Percentiles rank a stretch among this genome's conserved stretches.
phyloP scores from a whole-genome alignment of 1,140 invertebrate species.

The Drosophila sp. region DNA sequence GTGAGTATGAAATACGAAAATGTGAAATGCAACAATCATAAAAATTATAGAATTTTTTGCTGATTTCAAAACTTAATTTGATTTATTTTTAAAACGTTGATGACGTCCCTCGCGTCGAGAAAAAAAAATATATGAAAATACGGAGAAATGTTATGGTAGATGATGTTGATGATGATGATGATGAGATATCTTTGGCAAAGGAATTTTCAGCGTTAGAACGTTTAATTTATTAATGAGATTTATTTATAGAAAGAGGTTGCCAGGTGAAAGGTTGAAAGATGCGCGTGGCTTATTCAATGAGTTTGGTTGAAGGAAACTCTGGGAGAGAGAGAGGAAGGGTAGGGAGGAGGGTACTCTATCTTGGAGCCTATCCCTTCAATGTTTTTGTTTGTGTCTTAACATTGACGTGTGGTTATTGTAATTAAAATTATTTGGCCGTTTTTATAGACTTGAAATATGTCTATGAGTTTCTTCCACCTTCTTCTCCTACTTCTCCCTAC shows the following conservation, averaged over 20 bases:
- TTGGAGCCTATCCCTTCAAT: background rate
- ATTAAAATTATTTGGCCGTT: constrained; percentile 73
- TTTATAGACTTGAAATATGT: constrained; percentile 56
- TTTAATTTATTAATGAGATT: constrained; percentile 82
- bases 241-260: constrained; percentile 67
- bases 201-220: constrained; percentile 72
- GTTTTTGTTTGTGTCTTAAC: background rate
- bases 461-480: constrained; percentile 20
- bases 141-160: background rate
- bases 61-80: constrained; percentile 18
- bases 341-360: background rate
- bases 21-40: constrained; percentile 34
- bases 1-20: background rate
- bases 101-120: constrained; percentile 32
- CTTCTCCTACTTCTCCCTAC: background rate
- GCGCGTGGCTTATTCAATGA: constrained; percentile 30
- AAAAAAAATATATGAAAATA: constrained; percentile 17
- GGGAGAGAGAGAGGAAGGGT: background rate
- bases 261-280: constrained; percentile 61
- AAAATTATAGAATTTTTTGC: constrained; percentile 15
- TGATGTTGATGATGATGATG: constrained; percentile 13
- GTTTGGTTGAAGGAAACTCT: background rate
- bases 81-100: constrained; percentile 59
- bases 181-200: constrained; percentile 26
- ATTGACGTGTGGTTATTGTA: constrained; percentile 61